Evolutionary conservation across 2,797 vertebrate genomes (phyloP), one percentile per base, ranked within the genome.

Genomic region (Hapalemur alaotrensis): DNA sequence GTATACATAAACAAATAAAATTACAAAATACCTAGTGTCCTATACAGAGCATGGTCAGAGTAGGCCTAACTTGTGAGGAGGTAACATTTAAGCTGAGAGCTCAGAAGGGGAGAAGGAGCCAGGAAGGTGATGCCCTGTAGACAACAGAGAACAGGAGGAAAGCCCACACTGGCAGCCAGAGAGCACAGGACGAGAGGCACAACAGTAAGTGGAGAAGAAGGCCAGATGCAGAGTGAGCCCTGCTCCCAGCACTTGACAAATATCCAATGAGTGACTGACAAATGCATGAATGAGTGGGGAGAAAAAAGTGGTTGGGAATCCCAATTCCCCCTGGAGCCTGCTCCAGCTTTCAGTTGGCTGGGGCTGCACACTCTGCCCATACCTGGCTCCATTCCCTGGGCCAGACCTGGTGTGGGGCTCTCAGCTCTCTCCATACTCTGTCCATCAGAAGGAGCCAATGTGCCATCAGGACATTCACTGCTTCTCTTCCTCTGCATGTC

Each of bases 351-450:
- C 43, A 67, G 38, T 35, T 61, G 20, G 65, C 57, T 32, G 15
- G 8, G 25, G 38, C 22, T 17, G 14, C 38, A 25, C 28, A 28
- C 88, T 2, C 95, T 79, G 32, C 76, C 93, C 48, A 95, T 98
- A 99, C 99, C 99, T 98, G 99, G 99, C 97, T 99, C 99, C 0
- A 99, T 99, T 87, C 99, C 99, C 97, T 99, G 99, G 7, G 99
- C 99, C 98, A 99, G 98, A 41, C 99, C 99, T 0, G 99, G 99
- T 0, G 99, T 99, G 75, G 99, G 99, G 97, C 99, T 99, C 61
- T 99, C 99, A 0, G 99, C 99, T 95, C 99, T 98, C 41, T 99
- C 99, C 0, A 70, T 11, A 18, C 98, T 99, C 70, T 99, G 99
- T 94, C 97, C 99, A 79, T 99, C 99, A 67, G 98, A 97, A 0